These are phyloP conservation scores for Rhodinocichla rosea DNA, from an alignment of 2,113 vertebrate species.

Conservation along the genomic window DNA sequence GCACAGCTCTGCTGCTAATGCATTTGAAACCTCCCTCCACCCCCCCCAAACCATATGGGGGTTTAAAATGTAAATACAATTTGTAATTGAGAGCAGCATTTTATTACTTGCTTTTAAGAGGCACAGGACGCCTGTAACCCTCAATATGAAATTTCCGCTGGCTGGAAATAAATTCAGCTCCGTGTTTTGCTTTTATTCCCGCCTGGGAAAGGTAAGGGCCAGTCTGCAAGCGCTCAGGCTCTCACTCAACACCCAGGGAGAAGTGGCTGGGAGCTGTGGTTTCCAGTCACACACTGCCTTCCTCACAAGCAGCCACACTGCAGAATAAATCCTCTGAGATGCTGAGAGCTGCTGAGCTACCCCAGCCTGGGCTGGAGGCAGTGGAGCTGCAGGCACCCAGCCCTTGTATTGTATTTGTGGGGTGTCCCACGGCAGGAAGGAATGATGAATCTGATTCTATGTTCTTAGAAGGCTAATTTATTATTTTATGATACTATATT, in stretches of 20 bases:
- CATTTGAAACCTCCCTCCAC: slow-evolving; percentile 2
- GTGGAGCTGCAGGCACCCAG: not conserved
- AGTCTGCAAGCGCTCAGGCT: not conserved
- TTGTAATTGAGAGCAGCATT: slow-evolving; percentile 68
- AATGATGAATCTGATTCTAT: no score
- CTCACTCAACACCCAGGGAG: slow-evolving; percentile 27
- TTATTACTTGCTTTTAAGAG: slow-evolving; percentile 68
- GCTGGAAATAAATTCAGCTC: slow-evolving; percentile 59
- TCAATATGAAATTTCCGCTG: slow-evolving; percentile 68
- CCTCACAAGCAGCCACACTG: not conserved
- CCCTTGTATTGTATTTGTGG: not conserved
- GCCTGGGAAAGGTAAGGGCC: not conserved
- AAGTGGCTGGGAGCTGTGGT: slow-evolving; percentile 38
- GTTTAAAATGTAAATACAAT: slow-evolving; percentile 65
- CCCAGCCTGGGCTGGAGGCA: not conserved
- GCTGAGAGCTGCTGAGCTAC: slow-evolving; percentile 20
- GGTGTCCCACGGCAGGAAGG: no score
- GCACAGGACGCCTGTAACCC: slow-evolving; percentile 63
- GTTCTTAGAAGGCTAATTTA: no score
- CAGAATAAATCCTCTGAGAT: slow-evolving; percentile 15
- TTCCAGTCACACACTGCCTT: slow-evolving; percentile 1
- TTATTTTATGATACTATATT: no score
- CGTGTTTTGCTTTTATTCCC: slow-evolving; percentile 59
- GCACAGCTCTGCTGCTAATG: slow-evolving; percentile 14
- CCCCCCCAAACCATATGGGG: slow-evolving; percentile 27